Evolutionary conservation across 1,140 invertebrate species (phyloP), one percentile per base, ranked within the genome.

Genomic region (Heliconius eleuchia): DNA sequence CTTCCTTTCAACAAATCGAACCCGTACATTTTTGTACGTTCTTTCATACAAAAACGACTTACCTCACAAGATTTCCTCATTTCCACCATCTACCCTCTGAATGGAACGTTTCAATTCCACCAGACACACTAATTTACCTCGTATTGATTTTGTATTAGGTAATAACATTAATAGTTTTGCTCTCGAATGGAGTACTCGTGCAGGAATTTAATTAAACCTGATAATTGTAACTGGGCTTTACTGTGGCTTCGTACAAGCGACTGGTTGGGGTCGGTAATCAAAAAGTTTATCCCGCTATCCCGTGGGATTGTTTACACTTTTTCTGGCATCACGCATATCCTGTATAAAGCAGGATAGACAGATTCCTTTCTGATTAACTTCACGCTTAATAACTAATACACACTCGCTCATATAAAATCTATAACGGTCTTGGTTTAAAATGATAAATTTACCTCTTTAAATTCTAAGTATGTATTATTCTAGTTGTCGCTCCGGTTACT

Each of bases 131-230:
- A 57, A 57, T 57, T 57, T 23, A 57, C 55, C 55, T n/a, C 9
- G 55, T 57, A 57, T 57, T 57, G 55, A 57, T 57, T 57, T 57
- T 57, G 55, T 57, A 57, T 57, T 57, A 57, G 55, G 55, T 57
- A 57, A 57, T 57, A 57, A 57, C 55, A 57, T 57, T 57, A 57
- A 57, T 57, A 57, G 55, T 57, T 57, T 57, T 23, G 55, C 55
- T 23, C 55, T 57, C 55, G n/a, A 57, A 57, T 57, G 19, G 55
- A 57, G 55, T 57, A 9, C n/a, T 23, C 55, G 55, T 57, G n/a
- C 55, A 57, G 55, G 55, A 57, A 57, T 57, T 57, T 57, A 57
- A 57, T 57, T 57, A 57, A 57, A n/a, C n/a, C n/a, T 57, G 55
- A 57, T 57, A 57, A 57, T 57, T 57, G 55, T 57, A 57, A 57